Evolutionary conservation across 2,888 invertebrate species (phyloP), one percentile per base, ranked within the genome.

Genomic region (Sialis lutaria): DNA sequence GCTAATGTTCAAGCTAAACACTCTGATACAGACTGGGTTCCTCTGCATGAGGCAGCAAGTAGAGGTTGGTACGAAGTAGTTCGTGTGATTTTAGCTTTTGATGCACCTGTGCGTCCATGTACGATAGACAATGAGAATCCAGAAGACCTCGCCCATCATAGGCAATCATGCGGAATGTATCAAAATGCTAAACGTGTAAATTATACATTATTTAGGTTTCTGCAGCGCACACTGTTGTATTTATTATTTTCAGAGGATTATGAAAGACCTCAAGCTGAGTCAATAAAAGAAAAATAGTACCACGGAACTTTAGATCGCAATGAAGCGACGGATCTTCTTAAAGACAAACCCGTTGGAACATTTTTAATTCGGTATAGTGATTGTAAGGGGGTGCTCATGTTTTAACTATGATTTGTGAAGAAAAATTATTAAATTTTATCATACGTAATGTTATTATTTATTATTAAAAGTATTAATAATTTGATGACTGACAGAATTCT

Each of bases 31-130:
- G 89, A 87, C 1, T 84, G 83, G 69, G 91, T 92, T 31, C 83
- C 93, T 6, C 65, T 95, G 48, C 95, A 95, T 58, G 89, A 90
- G 61, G 92, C 92, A 35, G 89, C 92, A 9, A 79, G 77, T 57
- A 67, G 75, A 54, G 92, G 92, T 7, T 82, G 86, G 59, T 68
- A 79, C 44, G 84, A 87, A 42, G 88, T 87, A 53, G 74, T 88
- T 31, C 70, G 75, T 61, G 77, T 76, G 57, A 55, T 86, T 7
- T 61, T 84, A 48, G 71, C 73, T 50, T 64, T 79, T 44, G 77
- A 83, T 60, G 90, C 90, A 2, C 90, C 92, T 0, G 75, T 82
- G 7, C 74, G 85, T 58, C 90, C 93, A 0, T 73, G 93, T 53
- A 88, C 88, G 9, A 10, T 13, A 22, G 68, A 77, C 43, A 76